Conservation (phyloP, 2,797 vertebrate species). For the Spizella passerina region DNA sequence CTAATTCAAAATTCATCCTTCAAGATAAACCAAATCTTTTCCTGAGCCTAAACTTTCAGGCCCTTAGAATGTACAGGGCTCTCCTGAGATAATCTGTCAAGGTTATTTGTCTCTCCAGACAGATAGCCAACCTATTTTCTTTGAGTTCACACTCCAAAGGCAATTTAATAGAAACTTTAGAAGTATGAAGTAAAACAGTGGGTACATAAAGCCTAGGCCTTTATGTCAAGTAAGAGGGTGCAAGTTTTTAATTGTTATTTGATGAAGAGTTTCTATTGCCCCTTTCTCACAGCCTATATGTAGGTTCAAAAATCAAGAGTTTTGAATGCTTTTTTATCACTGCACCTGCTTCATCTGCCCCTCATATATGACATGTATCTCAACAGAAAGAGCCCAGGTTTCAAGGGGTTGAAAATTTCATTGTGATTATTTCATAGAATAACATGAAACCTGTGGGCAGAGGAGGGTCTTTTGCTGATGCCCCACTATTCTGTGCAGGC, state of each 20-base stretch:
- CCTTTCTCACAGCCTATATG: background rate
- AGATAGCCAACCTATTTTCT: background rate
- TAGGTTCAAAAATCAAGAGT: background rate
- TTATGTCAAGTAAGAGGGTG: background rate
- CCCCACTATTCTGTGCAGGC: background rate
- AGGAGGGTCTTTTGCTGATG: background rate
- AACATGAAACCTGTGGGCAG: background rate
- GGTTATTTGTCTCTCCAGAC: background rate
- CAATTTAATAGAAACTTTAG: background rate
- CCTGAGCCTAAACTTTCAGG: background rate
- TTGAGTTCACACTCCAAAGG: background rate
- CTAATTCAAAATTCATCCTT: background rate
- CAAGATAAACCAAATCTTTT: background rate
- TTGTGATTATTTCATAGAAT: background rate
- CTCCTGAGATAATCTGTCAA: background rate
- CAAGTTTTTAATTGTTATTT: background rate
- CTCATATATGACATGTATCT: background rate
- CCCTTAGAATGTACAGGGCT: background rate
- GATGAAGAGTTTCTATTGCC: background rate
- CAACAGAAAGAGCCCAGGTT: background rate
- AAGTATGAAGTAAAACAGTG: background rate
- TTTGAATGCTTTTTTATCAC: rapidly evolving
- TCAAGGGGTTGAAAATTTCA: background rate
- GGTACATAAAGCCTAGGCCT: background rate
- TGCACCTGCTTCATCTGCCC: background rate